Evolutionary conservation across 1,140 invertebrate genomes (phyloP).

Genomic region (Adelges cooleyi): DNA sequence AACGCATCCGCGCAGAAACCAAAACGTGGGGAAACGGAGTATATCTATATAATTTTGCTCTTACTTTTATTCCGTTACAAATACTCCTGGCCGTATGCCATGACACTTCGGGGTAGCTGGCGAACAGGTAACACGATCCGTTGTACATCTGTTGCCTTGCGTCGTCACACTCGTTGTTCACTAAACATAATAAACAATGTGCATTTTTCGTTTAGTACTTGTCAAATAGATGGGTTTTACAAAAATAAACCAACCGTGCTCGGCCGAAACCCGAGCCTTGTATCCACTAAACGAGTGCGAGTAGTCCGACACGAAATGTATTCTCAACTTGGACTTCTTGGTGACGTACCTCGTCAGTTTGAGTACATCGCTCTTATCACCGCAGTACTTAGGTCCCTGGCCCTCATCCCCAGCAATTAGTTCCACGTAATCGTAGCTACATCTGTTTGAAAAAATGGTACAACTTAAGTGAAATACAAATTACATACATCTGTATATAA

Average conservation of each 20-base stretch:
- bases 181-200: constrained; percentile 35
- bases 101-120: constrained; percentile 57
- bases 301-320: constrained; percentile 58
- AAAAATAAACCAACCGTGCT: constrained; percentile 48
- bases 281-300: constrained; percentile 59
- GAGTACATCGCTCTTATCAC: constrained; percentile 58
- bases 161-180: constrained; percentile 48
- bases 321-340: constrained; percentile 41
- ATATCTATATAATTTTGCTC: no score
- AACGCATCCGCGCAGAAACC: no score
- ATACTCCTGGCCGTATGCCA: constrained; percentile 60
- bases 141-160: constrained; percentile 51
- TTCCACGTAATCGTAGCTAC: constrained; percentile 59
- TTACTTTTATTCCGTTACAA: constrained; percentile 50
- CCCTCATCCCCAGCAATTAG: constrained; percentile 41
- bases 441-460: constrained; percentile 45
- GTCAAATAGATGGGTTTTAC: not conserved
- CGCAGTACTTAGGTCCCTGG: constrained; percentile 41
- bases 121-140: constrained; percentile 57
- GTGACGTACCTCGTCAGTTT: constrained; percentile 56
- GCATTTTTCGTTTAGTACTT: not conserved
- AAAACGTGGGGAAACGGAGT: no score
- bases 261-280: constrained; percentile 50
- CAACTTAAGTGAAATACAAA: no score
- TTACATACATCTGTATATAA: no score